Evolutionary conservation across 2,113 vertebrate species (phyloP).

Genomic region (Nerophis ophidion): DNA sequence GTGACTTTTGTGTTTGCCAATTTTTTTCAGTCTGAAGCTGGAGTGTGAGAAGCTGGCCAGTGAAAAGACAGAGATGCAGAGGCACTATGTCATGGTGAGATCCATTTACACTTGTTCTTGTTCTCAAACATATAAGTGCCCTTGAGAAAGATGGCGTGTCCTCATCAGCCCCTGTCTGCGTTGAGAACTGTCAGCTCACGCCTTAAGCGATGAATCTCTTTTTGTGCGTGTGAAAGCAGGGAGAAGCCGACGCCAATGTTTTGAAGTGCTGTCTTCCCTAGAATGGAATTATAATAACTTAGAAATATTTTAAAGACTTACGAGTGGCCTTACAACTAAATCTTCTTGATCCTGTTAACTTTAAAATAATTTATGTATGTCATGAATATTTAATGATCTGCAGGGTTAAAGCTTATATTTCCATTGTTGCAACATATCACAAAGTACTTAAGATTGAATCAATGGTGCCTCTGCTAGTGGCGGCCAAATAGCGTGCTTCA

Average conservation of each 20-base stretch:
- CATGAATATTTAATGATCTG: too few species aligned
- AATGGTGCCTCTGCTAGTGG: too few species aligned
- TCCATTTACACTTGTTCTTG: slow-evolving; percentile 5
- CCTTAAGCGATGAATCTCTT: not conserved
- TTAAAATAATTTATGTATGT: too few species aligned
- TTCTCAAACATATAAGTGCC: slow-evolving; percentile 4
- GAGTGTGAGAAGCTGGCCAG: slow-evolving; percentile 97
- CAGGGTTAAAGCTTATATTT: too few species aligned
- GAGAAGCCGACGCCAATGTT: not conserved
- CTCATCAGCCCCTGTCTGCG: slow-evolving; percentile 3
- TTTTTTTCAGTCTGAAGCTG: slow-evolving; percentile 83
- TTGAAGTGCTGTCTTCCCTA: not conserved
- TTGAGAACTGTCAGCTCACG: slow-evolving; percentile 7
- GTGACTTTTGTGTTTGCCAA: slow-evolving; percentile 16
- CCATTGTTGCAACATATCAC: too few species aligned
- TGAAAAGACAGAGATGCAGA: slow-evolving; percentile 97
- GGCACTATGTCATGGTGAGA: slow-evolving; percentile 97
- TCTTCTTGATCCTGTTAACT: too few species aligned
- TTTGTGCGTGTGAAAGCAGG: not conserved
- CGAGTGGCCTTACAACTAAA: too few species aligned
- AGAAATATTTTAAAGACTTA: too few species aligned
- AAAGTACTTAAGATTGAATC: too few species aligned
- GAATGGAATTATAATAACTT: too few species aligned
- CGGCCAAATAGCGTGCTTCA: too few species aligned
- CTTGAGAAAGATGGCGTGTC: slow-evolving; percentile 15